Conservation (phyloP, 2,888 invertebrate species). For the Ophioninae sp. region DNA sequence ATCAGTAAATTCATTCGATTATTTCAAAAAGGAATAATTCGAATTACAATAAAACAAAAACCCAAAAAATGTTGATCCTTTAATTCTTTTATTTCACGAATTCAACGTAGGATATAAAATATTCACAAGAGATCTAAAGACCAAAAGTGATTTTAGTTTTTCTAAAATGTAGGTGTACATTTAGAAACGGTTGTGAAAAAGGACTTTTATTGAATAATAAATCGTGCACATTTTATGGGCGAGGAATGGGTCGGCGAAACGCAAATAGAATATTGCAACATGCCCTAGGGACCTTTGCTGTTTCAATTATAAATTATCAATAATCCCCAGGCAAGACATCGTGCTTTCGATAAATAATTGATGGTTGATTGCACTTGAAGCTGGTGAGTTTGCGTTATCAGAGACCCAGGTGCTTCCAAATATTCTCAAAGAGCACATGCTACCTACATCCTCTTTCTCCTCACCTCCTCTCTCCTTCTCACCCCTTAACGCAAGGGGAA, state of each 20-base stretch:
- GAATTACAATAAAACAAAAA: no score
- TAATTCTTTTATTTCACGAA: no score
- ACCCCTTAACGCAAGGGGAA: conserved; percentile 52
- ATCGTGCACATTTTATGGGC: background rate
- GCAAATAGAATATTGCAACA: background rate
- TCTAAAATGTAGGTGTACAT: no score
- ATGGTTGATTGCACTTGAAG: conserved; percentile 23
- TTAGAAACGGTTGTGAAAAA: no score
- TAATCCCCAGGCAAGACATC: background rate
- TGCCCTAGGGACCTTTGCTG: background rate
- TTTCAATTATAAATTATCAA: background rate
- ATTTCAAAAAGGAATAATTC: no score
- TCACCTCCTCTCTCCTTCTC: conserved; percentile 31
- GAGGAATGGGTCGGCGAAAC: background rate
- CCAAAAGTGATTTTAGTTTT: no score
- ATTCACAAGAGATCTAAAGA: no score
- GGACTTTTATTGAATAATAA: no score
- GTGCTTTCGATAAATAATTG: conserved; percentile 38
- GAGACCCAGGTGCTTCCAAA: conserved; percentile 49
- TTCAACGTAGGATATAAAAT: no score
- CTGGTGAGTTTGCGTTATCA: background rate
- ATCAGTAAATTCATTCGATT: no score
- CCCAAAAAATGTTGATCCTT: no score
- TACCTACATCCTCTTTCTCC: conserved; percentile 25
- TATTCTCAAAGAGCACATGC: conserved; percentile 29